A percentile compares a stretch with the other conserved stretches of the same genome.
These are phyloP conservation scores for Nemoura dubitans DNA, from an alignment of 2,888 invertebrate genomes.

Conservation along the genomic window DNA sequence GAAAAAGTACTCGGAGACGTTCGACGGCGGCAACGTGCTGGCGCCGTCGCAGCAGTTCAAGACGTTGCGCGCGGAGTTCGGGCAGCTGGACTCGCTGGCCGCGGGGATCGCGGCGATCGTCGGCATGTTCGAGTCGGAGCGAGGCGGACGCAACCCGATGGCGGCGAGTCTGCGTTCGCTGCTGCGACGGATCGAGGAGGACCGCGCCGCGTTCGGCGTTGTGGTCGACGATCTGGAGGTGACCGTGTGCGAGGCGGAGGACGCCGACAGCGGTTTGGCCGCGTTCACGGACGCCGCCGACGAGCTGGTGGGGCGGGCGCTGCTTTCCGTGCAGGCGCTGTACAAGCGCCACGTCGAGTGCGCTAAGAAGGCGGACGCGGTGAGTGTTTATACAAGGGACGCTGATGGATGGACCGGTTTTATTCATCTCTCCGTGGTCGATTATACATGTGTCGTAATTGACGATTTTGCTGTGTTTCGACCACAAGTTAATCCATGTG, in stretches of 20 bases:
- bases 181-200: conserved; percentile 49
- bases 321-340: conserved; percentile 68
- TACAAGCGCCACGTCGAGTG: conserved; percentile 63
- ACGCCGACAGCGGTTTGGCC: conserved; percentile 51
- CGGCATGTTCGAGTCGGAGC: neutral
- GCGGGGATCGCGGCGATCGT: neutral
- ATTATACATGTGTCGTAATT: too few species aligned
- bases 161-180: conserved; percentile 54
- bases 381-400: too few species aligned
- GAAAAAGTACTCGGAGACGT: neutral
- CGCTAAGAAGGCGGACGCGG: neutral
- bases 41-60: conserved; percentile 27
- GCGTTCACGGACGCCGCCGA: conserved; percentile 59
- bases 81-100: conserved; percentile 16
- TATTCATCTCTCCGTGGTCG: too few species aligned
- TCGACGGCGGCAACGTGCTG: conserved; percentile 1
- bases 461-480: too few species aligned
- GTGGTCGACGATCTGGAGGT: neutral
- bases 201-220: neutral
- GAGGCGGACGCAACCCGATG: conserved; percentile 54
- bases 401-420: too few species aligned
- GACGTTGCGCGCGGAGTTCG: conserved; percentile 20
- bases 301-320: conserved; percentile 62
- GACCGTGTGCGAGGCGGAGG: neutral
- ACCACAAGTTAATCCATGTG: too few species aligned